phyloP scores from a whole-genome alignment of 2,888 invertebrate genomes.

The Eupeodes latifasciatus region DNA sequence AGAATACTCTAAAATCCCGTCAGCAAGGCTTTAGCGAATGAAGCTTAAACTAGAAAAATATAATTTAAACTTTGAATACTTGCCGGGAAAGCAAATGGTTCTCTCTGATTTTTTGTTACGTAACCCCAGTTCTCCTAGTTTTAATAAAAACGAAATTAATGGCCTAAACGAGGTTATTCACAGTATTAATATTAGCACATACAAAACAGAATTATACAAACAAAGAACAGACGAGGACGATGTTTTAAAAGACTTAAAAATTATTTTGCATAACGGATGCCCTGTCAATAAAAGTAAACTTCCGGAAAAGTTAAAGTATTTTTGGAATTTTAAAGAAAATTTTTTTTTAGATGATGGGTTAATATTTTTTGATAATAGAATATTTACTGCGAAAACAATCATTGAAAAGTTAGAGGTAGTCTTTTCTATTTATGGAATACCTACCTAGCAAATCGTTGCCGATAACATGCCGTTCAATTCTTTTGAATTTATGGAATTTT shows the following conservation, averaged over 20 bases:
- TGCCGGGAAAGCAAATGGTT: neutral
- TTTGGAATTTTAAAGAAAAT: conserved; percentile 2
- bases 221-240: conserved; percentile 1
- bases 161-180: neutral
- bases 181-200: neutral
- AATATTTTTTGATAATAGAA: neutral
- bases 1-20: neutral
- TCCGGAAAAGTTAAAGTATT: neutral
- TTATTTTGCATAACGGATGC: neutral
- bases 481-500: conserved; percentile 3
- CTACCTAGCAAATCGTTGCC: neutral
- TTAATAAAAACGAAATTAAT: neutral
- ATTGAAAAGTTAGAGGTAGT: conserved; percentile 9
- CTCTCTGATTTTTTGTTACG: neutral
- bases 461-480: neutral
- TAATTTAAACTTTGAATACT: neutral
- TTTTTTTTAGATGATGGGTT: neutral
- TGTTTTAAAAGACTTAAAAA: neutral
- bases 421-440: conserved; percentile 4
- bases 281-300: neutral
- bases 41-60: neutral
- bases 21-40: neutral
- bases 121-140: neutral
- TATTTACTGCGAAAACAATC: neutral
- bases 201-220: neutral